Conservation (phyloP, 2,113 vertebrate species). For the Neofelis nebulosa region DNA sequence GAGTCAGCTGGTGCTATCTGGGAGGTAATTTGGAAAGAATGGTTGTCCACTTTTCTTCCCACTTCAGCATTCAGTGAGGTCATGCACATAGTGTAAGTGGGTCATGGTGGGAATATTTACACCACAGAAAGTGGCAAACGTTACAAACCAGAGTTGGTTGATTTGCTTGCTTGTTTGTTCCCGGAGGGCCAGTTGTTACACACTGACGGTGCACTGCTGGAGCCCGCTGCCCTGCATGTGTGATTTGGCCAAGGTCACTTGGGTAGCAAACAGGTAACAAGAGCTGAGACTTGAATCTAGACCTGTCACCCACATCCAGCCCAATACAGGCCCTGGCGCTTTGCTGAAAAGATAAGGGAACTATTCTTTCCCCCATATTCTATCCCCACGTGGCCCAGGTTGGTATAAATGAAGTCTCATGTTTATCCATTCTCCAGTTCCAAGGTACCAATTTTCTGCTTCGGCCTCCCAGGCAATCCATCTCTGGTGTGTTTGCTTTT, state of each 20-base stretch:
- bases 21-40: not conserved
- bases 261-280: not conserved
- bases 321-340: not conserved
- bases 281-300: not conserved
- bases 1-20: not conserved
- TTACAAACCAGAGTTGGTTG: not conserved
- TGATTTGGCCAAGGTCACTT: not conserved
- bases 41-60: not conserved
- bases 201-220: not conserved
- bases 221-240: not conserved
- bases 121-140: not conserved
- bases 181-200: not conserved
- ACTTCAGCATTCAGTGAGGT: not conserved
- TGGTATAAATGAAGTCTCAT: not conserved
- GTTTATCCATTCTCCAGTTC: not conserved
- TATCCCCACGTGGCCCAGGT: not conserved
- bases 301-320: not conserved
- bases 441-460: constrained; percentile 15
- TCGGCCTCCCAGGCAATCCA: not conserved
- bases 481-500: not conserved
- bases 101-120: not conserved
- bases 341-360: not conserved
- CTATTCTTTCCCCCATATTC: not conserved
- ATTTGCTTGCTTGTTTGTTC: not conserved
- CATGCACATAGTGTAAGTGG: not conserved